These are phyloP conservation scores for Muscidifurax raptorellus DNA, from an alignment of 1,140 invertebrate species.

Conservation along the genomic window DNA sequence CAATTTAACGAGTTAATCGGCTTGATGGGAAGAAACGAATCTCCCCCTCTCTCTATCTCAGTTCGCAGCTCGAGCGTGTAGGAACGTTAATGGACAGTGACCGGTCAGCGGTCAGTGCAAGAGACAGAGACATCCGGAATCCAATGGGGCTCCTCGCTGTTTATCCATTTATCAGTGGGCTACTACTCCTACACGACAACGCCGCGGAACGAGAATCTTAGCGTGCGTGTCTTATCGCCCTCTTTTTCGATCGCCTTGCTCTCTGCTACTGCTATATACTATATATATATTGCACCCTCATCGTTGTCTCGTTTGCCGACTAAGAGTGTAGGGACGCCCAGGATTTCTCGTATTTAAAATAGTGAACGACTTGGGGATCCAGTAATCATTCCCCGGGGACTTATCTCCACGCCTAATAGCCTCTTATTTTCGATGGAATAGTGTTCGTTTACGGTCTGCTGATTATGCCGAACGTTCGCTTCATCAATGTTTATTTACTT, in stretches of 20 bases:
- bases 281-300: not conserved
- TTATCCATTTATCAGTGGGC: slow-evolving; percentile 59
- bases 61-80: not conserved
- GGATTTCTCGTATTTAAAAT: too few relatives aligned
- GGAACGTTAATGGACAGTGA: slow-evolving; percentile 54
- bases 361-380: too few relatives aligned
- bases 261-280: too few relatives aligned
- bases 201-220: not conserved
- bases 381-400: too few relatives aligned
- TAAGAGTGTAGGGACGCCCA: too few relatives aligned
- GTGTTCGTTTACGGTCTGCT: too few relatives aligned
- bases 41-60: not conserved
- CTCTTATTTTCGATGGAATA: too few relatives aligned
- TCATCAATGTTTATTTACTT: too few relatives aligned
- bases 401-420: too few relatives aligned
- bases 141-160: slow-evolving; percentile 51
- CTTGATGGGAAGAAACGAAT: slow-evolving; percentile 52
- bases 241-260: not conserved
- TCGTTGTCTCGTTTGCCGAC: slow-evolving; percentile 6
- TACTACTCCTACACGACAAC: not conserved
- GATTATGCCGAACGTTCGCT: too few relatives aligned
- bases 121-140: slow-evolving; percentile 19
- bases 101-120: slow-evolving; percentile 43
- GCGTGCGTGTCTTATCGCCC: slow-evolving; percentile 9
- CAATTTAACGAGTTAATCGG: slow-evolving; percentile 59